Percentiles rank a stretch among this genome's conserved stretches.
phyloP scores from a whole-genome alignment of 2,113 vertebrate species.

The Ifrita kowaldi region DNA sequence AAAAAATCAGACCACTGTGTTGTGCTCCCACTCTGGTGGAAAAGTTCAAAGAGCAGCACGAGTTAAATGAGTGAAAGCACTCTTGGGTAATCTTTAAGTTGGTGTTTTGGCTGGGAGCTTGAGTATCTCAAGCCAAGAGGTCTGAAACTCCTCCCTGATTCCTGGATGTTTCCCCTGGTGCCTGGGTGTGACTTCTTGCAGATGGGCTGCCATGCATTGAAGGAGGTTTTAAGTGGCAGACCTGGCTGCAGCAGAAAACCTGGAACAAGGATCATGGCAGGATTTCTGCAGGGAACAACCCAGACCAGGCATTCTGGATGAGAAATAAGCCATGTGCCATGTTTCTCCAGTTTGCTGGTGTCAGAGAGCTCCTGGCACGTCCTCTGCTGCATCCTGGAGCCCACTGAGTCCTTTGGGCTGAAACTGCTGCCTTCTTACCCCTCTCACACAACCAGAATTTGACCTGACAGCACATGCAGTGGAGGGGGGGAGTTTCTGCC shows the following conservation, averaged over 20 bases:
- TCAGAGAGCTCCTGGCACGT: not conserved
- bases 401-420: fast-evolving
- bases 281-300: not conserved
- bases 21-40: not conserved
- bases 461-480: not conserved
- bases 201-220: not conserved
- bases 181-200: not conserved
- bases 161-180: not conserved
- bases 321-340: not conserved
- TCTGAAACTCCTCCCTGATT: not conserved
- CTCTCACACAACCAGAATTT: not conserved
- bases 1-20: not conserved
- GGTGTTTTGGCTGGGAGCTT: not conserved
- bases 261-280: not conserved
- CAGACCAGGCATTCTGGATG: not conserved
- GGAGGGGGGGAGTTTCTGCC: not conserved
- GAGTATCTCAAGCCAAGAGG: not conserved
- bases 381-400: not conserved
- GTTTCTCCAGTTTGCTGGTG: not conserved
- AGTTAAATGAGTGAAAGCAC: not conserved
- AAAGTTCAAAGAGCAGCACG: not conserved
- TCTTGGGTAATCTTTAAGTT: not conserved
- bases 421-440: not conserved
- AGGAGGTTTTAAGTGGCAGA: not conserved
- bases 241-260: not conserved